These are phyloP conservation scores for Panurus biarmicus DNA, from an alignment of 2,113 vertebrate genomes.

Conservation along the genomic window DNA sequence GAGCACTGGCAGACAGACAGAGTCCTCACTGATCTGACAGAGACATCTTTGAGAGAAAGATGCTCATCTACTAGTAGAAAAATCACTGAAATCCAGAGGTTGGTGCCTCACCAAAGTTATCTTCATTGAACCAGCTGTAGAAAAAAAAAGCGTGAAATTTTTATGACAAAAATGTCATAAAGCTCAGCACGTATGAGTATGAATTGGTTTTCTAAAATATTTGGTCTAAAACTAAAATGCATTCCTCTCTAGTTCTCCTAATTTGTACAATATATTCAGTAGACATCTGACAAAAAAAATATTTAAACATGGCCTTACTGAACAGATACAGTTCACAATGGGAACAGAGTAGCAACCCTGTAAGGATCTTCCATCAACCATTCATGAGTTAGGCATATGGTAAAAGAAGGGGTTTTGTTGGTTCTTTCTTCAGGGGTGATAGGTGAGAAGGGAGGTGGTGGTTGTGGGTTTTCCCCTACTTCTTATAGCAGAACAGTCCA, in stretches of 20 bases:
- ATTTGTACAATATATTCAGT: background rate
- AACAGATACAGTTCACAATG: background rate
- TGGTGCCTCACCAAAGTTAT: background rate
- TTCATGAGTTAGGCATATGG: background rate
- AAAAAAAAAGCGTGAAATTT: fast-evolving
- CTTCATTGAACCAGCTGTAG: background rate
- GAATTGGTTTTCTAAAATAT: background rate
- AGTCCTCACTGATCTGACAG: background rate
- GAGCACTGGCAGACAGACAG: background rate
- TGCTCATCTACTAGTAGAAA: background rate
- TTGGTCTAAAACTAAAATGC: background rate
- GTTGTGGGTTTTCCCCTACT: background rate
- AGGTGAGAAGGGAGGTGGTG: fast-evolving
- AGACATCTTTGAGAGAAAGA: background rate
- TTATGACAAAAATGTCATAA: too few relatives aligned
- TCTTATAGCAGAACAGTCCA: background rate
- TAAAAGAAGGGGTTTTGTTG: background rate
- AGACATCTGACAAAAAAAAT: background rate
- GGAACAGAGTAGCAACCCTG: background rate
- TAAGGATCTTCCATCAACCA: background rate
- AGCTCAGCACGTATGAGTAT: background rate
- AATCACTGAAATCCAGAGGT: background rate
- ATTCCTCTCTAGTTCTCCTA: background rate
- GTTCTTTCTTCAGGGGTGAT: fast-evolving
- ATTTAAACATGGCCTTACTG: background rate